Base-by-base conservation (phyloP, 2,888 invertebrate species). In the Nebria brevicollis region DNA sequence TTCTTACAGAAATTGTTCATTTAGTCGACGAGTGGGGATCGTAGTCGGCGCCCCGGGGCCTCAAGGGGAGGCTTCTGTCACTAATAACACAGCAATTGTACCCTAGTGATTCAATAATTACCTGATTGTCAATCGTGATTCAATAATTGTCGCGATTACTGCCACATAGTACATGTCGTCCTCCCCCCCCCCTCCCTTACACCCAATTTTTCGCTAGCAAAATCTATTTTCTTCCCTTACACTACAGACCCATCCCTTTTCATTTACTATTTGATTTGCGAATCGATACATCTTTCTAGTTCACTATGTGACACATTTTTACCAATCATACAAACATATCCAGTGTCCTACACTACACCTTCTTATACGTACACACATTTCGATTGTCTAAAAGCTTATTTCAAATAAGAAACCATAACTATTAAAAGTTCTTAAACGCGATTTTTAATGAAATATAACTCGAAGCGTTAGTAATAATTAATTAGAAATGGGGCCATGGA, bases 31-130 rank as follows among this genome's bases (percentile, higher is more conserved):
- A 54, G 54, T 54, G 13, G 54, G 54, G 54, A 54, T 54, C 54
- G 54, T 6, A 54, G 7, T 54, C 13, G 68, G 79, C 79, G 75
- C 41, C 41, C 34, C 74, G 82, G 83, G 82, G 42, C 54, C 75
- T 76, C 82, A 85, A 85, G 85, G 83, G 84, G 84, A 82, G 81
- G 85, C 85, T 86, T 85, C 83, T 81, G 84, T 73, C 85, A 83
- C 85, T 85, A 87, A 87, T 87, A 87, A 87, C 86, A 85, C 84
- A 84, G 83, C 87, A 86, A 87, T 86, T 86, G 86, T 86, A 85
- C 86, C 86, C 87, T 66, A 79, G 82, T 85, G 86, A 87, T 87
- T 87, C 87, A 86, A 87, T 88, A 88, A 88, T 88, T 88, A 88
- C 87, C 87, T 87, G 87, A 88, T 88, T 87, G 86, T 86, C 84